Conservation (phyloP, 2,888 invertebrate genomes). For the Chaitophorus viminalis region DNA sequence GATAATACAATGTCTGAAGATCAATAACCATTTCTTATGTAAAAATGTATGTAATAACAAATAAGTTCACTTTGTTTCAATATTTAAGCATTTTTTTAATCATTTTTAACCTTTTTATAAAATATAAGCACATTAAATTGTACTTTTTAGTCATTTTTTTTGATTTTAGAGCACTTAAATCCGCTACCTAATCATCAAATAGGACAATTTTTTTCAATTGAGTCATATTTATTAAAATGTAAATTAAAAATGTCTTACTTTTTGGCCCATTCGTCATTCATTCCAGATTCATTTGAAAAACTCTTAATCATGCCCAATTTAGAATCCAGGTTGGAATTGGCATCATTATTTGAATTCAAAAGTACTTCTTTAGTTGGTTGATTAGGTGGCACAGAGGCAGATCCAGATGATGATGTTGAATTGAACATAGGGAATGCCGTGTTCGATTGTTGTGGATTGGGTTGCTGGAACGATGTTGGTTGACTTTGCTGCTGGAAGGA, state of each 20-base stretch:
- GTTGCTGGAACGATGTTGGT: neutral
- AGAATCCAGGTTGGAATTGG: constrained; percentile 2
- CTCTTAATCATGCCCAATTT: constrained; percentile 36
- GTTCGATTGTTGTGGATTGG: neutral
- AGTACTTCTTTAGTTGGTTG: neutral
- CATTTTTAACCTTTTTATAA: too few relatives aligned
- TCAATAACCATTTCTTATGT: too few relatives aligned
- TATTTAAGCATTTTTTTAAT: too few relatives aligned
- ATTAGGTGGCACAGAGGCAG: neutral
- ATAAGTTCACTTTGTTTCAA: too few relatives aligned
- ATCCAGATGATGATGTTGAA: constrained; percentile 3
- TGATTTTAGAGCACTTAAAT: too few relatives aligned
- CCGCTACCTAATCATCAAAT: too few relatives aligned
- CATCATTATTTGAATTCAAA: neutral
- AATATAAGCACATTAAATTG: too few relatives aligned
- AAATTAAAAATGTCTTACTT: constrained; percentile 18
- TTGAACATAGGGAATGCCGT: neutral
- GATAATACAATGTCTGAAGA: too few relatives aligned
- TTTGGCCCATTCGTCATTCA: constrained; percentile 49
- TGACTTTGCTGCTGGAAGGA: neutral
- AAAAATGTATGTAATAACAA: too few relatives aligned
- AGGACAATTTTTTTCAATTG: neutral
- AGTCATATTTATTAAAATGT: neutral
- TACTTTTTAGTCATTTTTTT: too few relatives aligned
- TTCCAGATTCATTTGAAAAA: constrained; percentile 52